Evolutionary conservation across 1,140 invertebrate genomes (phyloP).

Genomic region (Euura saliciscinereae): DNA sequence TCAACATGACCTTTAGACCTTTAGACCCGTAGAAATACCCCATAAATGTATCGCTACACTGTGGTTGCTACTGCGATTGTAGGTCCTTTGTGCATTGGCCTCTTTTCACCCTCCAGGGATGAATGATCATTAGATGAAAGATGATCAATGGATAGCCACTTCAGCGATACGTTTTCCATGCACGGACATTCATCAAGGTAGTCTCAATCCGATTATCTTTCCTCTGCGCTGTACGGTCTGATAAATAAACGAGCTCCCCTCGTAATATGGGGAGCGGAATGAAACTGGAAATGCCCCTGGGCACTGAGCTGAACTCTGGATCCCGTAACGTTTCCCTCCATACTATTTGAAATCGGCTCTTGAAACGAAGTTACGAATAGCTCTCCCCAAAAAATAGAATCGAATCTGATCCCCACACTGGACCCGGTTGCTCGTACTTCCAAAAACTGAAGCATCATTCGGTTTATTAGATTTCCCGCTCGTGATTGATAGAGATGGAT

Average conservation of each 20-base stretch:
- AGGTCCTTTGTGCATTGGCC: too few species aligned
- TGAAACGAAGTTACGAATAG: not conserved
- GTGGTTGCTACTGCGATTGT: too few species aligned
- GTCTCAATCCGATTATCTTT: not conserved
- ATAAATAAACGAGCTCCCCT: not conserved
- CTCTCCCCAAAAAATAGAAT: not conserved
- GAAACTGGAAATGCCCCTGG: not conserved
- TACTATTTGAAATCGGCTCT: not conserved
- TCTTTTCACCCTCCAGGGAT: too few species aligned
- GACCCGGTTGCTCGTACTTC: not conserved
- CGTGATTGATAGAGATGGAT: slow-evolving; percentile 3
- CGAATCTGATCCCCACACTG: not conserved
- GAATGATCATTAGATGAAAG: not conserved
- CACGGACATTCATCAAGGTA: not conserved
- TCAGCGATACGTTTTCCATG: not conserved
- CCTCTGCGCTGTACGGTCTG: not conserved
- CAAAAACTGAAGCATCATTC: slow-evolving; percentile 8
- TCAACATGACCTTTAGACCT: too few species aligned
- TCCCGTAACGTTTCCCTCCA: not conserved
- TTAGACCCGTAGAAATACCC: too few species aligned
- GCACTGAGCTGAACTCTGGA: not conserved
- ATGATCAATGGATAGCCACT: not conserved
- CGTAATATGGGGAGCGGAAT: not conserved
- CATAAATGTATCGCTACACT: too few species aligned
- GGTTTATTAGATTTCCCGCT: not conserved